Evolutionary conservation across 2,113 vertebrate species (phyloP).

Genomic region (Paratilapia polleni): DNA sequence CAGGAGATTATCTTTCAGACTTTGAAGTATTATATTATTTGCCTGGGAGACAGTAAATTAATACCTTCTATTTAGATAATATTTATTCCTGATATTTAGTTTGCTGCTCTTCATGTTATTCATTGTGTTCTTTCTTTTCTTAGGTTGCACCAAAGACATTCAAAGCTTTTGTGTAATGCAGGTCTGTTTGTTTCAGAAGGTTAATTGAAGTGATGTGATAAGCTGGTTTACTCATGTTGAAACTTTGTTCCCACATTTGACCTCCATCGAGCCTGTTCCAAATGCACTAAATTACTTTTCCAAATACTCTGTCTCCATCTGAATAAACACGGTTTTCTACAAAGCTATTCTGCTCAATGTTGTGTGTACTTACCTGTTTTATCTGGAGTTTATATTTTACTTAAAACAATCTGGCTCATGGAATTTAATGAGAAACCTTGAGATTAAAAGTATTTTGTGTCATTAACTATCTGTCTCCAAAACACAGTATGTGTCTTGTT

Average conservation of each 20-base stretch:
- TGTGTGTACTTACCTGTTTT: background rate
- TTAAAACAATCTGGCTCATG: background rate
- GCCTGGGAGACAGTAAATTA: background rate
- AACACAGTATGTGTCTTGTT: background rate
- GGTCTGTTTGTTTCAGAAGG: constrained; percentile 27
- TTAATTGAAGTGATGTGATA: constrained; percentile 4
- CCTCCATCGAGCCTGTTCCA: background rate
- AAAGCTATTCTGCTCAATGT: background rate
- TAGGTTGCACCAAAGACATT: background rate
- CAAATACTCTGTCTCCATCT: background rate
- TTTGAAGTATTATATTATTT: background rate
- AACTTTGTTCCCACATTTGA: background rate
- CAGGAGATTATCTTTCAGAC: constrained; percentile 11
- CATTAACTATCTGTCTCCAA: background rate
- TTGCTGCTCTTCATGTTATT: background rate
- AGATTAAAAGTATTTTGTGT: background rate
- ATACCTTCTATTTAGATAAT: constrained; percentile 4
- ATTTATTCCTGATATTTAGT: background rate
- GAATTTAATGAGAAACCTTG: background rate
- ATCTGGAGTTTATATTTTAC: background rate
- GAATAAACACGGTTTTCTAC: background rate
- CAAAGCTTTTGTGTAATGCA: background rate
- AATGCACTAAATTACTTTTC: background rate
- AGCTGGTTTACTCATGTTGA: constrained; percentile 12
- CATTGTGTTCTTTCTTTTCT: background rate